Base-by-base conservation (phyloP, 37 sponge, comb jelly and placozoan species). In the Trichoplax adhaerens region DNA sequence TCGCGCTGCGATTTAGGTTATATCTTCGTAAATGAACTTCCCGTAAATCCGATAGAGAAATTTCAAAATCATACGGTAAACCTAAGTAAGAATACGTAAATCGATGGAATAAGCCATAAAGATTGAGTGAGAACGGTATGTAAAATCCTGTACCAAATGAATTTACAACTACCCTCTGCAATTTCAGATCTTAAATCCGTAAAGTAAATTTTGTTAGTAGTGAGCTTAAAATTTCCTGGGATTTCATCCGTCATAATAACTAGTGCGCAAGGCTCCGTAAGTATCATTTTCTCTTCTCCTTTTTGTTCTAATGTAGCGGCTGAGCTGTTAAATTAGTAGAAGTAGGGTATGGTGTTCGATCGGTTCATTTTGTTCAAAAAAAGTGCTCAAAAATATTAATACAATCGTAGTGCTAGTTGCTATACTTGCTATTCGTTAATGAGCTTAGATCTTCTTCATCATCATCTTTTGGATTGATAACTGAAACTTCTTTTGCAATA, bases 1-100 rank as follows among this genome's bases (percentile, higher is more conserved):
- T 66, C 8, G 92, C 91, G 8, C 86, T 88, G 47, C 89, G 58
- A 2, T 79, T 58, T 73, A 91, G 81, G 79, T 96, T 88, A 81
- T 88, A 96, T 58, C 98, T 54, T 6, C 98, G 75, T 6, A 81
- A 79, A 69, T 91, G 89, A 47, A 96, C 77, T 76, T 96, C 98
- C 53, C 91, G 71, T 72, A 96, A 56, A 57, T 86, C 68, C 51
- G 54, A 65, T 6, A 96, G 73, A 46, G 77, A 70, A 63, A 88
- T 68, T 64, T 79, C 80, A 46, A 74, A 53, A 64, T 79, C 73
- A 52, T 7, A 48, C 49, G 52, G 29, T 74, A 4, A 68, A 29
- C 48, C 70, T 69, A 72, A 29, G 29, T 29, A 29, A 29, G 29
- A 29, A 29, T 29, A 29, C 29, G 29, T 29, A 29, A 29, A 29